phyloP scores from a whole-genome alignment of 2,888 invertebrate species.

The Dolomedes plantarius region DNA sequence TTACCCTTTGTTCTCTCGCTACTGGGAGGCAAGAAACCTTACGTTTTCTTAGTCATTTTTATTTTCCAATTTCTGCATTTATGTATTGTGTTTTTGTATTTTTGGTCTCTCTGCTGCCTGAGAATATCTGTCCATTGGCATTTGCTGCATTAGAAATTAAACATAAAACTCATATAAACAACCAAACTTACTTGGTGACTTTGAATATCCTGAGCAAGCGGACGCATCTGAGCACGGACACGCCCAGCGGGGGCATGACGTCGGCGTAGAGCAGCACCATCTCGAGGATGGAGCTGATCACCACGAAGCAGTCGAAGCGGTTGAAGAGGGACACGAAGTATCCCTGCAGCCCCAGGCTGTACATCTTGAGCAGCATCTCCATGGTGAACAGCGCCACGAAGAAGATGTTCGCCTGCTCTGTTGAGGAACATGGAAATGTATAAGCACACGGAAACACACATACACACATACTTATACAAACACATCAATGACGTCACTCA shows the following conservation, averaged over 20 bases:
- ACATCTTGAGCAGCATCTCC: slow-evolving; percentile 99
- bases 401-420: slow-evolving; percentile 96
- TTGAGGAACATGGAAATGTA: slow-evolving; percentile 74
- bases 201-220: slow-evolving; percentile 97
- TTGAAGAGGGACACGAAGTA: slow-evolving; percentile 99
- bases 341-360: slow-evolving; percentile 98
- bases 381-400: slow-evolving; percentile 98
- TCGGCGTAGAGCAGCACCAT: slow-evolving; percentile 92
- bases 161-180: no score
- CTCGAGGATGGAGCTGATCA: slow-evolving; percentile 98
- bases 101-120: no score
- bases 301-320: slow-evolving; percentile 99
- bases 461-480: no score
- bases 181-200: slow-evolving; percentile 98
- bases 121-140: no score
- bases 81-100: no score
- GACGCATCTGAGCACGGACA: slow-evolving; percentile 98
- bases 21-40: no score
- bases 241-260: slow-evolving; percentile 97
- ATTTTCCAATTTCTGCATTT: no score
- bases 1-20: no score
- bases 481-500: slow-evolving; percentile 76
- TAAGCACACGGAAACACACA: not conserved
- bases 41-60: no score
- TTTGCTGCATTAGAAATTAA: no score